Conservation (phyloP, 2,797 vertebrate genomes). For the Cercopithecus neglectus region DNA sequence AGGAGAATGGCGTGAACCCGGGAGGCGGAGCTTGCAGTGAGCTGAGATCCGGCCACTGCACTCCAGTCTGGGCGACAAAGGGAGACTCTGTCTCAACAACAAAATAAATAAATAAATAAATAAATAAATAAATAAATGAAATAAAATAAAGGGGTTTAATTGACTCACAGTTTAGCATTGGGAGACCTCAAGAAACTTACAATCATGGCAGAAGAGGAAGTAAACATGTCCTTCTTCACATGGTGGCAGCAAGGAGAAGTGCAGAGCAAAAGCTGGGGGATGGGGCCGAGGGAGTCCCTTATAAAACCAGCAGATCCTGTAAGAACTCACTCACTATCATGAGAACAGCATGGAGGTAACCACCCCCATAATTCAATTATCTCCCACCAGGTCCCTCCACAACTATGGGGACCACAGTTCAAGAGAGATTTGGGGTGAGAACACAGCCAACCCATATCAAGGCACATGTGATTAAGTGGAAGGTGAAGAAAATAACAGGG, state of each 20-base stretch:
- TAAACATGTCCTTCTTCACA: not conserved
- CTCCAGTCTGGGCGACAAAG: no score
- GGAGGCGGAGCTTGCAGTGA: no score
- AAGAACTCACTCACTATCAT: not conserved
- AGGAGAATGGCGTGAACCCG: no score
- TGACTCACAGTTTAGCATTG: not conserved
- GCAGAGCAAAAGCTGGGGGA: not conserved
- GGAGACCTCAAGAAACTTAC: not conserved
- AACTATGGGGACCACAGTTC: not conserved
- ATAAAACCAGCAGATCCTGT: not conserved
- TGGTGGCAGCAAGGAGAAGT: not conserved
- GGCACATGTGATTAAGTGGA: no score
- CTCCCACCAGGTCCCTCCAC: not conserved
- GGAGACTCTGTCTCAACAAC: no score
- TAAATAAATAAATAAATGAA: no score
- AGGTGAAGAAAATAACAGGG: not conserved
- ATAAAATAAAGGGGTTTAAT: not conserved
- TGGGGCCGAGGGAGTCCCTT: not conserved
- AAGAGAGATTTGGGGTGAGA: not conserved
- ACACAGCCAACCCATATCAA: not conserved
- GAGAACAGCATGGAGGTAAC: not conserved
- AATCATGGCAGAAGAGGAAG: not conserved
- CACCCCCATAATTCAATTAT: not conserved
- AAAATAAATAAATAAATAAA: no score
- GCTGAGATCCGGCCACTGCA: no score